A percentile compares a stretch with the other conserved stretches of the same genome.
phyloP scores from a whole-genome alignment of 2,797 vertebrate genomes.

The Mormyrus proboscirostris region DNA sequence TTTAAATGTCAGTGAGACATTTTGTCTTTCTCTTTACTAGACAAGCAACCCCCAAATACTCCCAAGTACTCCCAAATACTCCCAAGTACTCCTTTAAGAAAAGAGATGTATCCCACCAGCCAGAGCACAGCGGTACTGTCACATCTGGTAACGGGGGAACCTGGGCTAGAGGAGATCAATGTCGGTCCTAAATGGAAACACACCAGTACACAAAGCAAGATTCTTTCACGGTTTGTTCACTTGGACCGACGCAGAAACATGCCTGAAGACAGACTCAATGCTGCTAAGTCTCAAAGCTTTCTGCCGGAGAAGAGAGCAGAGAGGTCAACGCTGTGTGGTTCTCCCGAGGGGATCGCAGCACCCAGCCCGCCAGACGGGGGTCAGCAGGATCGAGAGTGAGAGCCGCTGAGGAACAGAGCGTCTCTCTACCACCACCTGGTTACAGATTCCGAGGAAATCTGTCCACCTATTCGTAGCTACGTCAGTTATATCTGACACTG shows the following conservation, averaged over 20 bases:
- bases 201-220: background rate
- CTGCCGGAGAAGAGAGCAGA: background rate
- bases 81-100: background rate
- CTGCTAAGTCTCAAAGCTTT: background rate
- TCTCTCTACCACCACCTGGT: background rate
- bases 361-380: background rate
- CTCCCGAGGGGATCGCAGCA: background rate
- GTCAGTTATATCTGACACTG: background rate
- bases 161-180: background rate
- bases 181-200: background rate
- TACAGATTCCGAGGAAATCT: background rate
- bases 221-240: background rate
- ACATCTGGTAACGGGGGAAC: background rate
- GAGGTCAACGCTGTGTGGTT: background rate
- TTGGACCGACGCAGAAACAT: background rate
- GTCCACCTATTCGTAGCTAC: background rate
- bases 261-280: background rate
- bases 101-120: background rate
- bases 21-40: background rate
- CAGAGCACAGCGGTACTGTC: too few species aligned
- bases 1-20: background rate
- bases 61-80: background rate
- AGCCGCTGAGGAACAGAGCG: background rate
- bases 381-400: background rate
- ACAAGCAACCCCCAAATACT: background rate